phyloP scores from a whole-genome alignment of 2,888 invertebrate genomes.

The Hipparchia sbordonii region DNA sequence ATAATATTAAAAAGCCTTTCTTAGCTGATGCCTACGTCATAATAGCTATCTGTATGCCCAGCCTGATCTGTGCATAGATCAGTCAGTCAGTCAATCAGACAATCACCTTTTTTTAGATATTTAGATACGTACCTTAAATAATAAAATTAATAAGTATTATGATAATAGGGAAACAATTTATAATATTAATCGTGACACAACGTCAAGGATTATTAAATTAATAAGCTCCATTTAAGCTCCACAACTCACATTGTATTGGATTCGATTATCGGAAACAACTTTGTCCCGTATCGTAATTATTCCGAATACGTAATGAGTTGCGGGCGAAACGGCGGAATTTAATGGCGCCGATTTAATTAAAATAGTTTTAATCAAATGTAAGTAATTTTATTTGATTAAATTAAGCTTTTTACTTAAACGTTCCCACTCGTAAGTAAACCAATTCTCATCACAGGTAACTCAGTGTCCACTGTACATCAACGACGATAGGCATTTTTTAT shows the following conservation, averaged over 20 bases:
- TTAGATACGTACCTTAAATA: too few relatives aligned
- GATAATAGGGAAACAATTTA: neutral
- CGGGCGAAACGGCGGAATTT: slow-evolving; percentile 2
- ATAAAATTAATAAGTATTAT: neutral
- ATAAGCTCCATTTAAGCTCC: neutral
- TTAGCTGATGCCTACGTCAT: too few relatives aligned
- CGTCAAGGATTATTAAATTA: slow-evolving; percentile 9
- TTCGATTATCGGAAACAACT: slow-evolving; percentile 19
- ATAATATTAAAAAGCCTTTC: too few relatives aligned
- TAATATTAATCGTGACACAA: neutral
- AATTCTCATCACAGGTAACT: too few relatives aligned
- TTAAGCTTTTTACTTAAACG: neutral
- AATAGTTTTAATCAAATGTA: neutral
- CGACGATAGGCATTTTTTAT: too few relatives aligned
- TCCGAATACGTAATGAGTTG: slow-evolving; percentile 14
- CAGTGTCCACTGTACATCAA: too few relatives aligned
- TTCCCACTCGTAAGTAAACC: neutral
- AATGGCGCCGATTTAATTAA: slow-evolving; percentile 13
- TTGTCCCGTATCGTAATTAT: slow-evolving; percentile 18
- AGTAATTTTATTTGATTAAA: neutral
- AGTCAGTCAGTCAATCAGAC: too few relatives aligned
- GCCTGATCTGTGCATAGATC: too few relatives aligned
- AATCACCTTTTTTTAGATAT: too few relatives aligned
- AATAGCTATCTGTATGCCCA: too few relatives aligned
- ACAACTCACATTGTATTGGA: neutral